phyloP scores from a whole-genome alignment of 2,797 vertebrate genomes.

The Sebastes melanostomus region DNA sequence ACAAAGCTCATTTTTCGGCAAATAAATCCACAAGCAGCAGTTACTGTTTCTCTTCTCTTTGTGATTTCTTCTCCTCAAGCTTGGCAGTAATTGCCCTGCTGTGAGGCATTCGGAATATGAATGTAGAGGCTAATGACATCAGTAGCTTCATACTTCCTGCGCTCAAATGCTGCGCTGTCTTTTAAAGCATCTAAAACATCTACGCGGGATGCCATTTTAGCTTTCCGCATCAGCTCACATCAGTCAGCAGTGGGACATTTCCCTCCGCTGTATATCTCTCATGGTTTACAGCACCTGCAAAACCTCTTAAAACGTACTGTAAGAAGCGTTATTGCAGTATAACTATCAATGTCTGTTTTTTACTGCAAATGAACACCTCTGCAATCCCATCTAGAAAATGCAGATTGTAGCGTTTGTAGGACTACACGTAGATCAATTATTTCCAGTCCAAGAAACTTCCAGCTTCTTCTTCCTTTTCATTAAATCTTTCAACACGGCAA shows the following conservation, averaged over 20 bases:
- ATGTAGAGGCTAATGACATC: constrained; percentile 39
- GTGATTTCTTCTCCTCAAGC: neutral
- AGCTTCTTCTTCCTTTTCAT: neutral
- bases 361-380: constrained; percentile 50
- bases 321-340: neutral
- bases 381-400: neutral
- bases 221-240: constrained; percentile 28
- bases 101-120: constrained; percentile 30
- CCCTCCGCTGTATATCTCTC: constrained; percentile 4
- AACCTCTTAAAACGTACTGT: constrained; percentile 14
- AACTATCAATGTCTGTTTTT: constrained; percentile 48
- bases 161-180: constrained; percentile 5
- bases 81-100: constrained; percentile 37
- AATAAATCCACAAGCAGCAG: constrained; percentile 19
- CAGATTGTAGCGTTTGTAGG: neutral
- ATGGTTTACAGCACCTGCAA: constrained; percentile 36
- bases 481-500: neutral
- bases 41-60: constrained; percentile 12
- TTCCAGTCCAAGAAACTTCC: neutral
- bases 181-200: constrained; percentile 16
- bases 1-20: neutral
- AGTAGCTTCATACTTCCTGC: constrained; percentile 11
- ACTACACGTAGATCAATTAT: constrained; percentile 3
- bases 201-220: neutral
- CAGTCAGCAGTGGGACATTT: constrained; percentile 19